These are phyloP conservation scores for Melopsittacus undulatus DNA, from an alignment of 2,797 vertebrate species.

Conservation along the genomic window DNA sequence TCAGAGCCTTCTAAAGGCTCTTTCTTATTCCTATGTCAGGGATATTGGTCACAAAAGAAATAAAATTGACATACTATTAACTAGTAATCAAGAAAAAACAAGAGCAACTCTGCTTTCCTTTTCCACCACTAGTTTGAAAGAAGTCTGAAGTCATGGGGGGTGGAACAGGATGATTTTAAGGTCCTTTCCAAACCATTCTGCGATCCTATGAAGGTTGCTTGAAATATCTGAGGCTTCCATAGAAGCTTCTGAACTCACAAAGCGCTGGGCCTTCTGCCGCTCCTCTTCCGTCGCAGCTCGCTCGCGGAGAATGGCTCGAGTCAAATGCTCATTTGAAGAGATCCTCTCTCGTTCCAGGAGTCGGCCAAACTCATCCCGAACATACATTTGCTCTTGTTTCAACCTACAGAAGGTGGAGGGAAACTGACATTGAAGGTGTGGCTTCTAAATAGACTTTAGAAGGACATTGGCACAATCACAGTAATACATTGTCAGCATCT, in stretches of 20 bases:
- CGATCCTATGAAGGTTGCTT: neutral
- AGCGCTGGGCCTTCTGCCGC: constrained; percentile 80
- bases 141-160: neutral
- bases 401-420: constrained; percentile 39
- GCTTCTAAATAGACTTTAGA: neutral
- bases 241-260: constrained; percentile 76
- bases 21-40: neutral
- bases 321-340: constrained; percentile 79
- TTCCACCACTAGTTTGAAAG: neutral
- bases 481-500: rapidly evolving
- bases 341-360: constrained; percentile 83
- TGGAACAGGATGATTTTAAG: neutral
- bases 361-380: constrained; percentile 79
- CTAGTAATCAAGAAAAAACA: neutral
- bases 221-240: rapidly evolving
- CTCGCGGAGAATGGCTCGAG: constrained; percentile 85
- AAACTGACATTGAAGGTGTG: neutral
- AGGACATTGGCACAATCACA: rapidly evolving
- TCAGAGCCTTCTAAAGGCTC: neutral
- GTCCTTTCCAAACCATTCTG: neutral
- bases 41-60: neutral
- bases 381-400: constrained; percentile 59
- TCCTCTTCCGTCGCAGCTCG: constrained; percentile 86
- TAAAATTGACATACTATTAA: rapidly evolving
- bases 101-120: neutral